Evolutionary conservation across 2,113 vertebrate species (phyloP).

Genomic region (Gila orcuttii): DNA sequence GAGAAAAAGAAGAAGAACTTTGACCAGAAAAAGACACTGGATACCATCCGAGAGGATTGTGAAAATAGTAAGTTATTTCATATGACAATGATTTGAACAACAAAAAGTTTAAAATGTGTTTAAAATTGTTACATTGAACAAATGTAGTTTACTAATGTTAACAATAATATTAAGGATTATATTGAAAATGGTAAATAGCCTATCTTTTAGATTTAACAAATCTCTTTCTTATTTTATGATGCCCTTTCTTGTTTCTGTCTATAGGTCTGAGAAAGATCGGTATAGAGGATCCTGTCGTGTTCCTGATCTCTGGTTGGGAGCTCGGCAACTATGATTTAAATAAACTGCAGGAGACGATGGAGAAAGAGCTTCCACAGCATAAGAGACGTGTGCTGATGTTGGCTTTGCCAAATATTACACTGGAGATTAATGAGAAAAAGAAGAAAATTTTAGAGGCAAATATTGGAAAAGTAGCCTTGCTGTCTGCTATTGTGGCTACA

Average conservation of each 20-base stretch:
- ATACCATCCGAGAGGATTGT: neutral
- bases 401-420: slow-evolving; percentile 66
- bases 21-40: slow-evolving; percentile 1
- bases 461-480: slow-evolving; percentile 66
- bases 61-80: neutral
- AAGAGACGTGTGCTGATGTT: slow-evolving; percentile 58
- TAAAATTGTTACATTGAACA: neutral
- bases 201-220: neutral
- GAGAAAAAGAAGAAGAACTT: slow-evolving; percentile 39
- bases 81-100: neutral
- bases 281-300: slow-evolving; percentile 54
- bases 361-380: slow-evolving; percentile 60
- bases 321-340: slow-evolving; percentile 57
- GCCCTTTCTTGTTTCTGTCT: neutral
- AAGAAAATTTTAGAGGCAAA: slow-evolving; percentile 65
- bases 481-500: slow-evolving; percentile 65
- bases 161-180: no score
- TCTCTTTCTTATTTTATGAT: neutral
- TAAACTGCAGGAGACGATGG: slow-evolving; percentile 52
- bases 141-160: neutral
- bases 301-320: slow-evolving; percentile 58
- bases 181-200: no score
- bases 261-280: slow-evolving; percentile 31
- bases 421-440: slow-evolving; percentile 68
- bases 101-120: neutral